Evolutionary conservation across 1,140 invertebrate genomes (phyloP).

Genomic region (Asobara japonica): DNA sequence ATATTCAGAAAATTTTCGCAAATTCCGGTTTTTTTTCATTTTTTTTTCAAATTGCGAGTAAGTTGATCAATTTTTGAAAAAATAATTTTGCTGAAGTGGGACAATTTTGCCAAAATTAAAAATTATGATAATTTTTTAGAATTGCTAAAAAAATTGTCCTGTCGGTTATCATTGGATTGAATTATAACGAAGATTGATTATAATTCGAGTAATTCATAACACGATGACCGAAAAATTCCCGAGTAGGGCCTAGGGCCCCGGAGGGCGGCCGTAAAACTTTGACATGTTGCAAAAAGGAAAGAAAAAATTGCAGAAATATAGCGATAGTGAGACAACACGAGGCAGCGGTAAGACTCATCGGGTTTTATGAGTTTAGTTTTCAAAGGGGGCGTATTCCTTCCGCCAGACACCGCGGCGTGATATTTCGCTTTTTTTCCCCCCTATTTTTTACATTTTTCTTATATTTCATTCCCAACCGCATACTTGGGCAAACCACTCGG

Average conservation of each 20-base stretch:
- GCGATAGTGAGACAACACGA: neutral
- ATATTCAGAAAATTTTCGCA: no score
- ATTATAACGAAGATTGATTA: no score
- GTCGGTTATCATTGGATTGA: no score
- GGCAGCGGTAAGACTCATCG: slow-evolving; percentile 39
- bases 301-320: slow-evolving; percentile 10
- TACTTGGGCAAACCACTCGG: slow-evolving; percentile 3
- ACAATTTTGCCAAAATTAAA: no score
- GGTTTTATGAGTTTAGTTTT: slow-evolving; percentile 48
- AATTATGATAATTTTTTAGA: no score
- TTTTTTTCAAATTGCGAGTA: no score
- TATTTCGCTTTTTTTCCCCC: slow-evolving; percentile 33
- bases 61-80: no score
- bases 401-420: slow-evolving; percentile 32
- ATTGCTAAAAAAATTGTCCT: no score
- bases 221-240: neutral
- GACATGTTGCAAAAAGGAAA: slow-evolving; percentile 46
- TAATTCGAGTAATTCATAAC: no score
- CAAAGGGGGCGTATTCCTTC: slow-evolving; percentile 34
- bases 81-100: no score
- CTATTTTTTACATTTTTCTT: slow-evolving; percentile 25
- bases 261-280: slow-evolving; percentile 47
- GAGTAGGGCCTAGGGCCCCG: slow-evolving; percentile 16
- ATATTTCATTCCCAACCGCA: slow-evolving; percentile 27
- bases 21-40: no score